Base-by-base conservation (phyloP, 2,888 invertebrate genomes). In the Orchestes rusci region DNA sequence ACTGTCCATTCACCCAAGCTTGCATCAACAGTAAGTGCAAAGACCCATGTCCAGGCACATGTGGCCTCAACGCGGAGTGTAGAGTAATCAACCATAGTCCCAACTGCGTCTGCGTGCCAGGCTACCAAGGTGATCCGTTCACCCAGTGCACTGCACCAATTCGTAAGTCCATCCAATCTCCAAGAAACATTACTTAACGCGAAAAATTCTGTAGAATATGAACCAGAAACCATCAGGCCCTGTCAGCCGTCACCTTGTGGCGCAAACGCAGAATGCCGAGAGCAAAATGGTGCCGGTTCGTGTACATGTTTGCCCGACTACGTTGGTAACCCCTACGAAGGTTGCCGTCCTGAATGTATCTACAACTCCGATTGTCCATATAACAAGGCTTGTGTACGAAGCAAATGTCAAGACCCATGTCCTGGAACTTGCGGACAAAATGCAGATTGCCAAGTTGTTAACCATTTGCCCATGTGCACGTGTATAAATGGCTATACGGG, bases 191-290 rank as follows among this genome's bases (percentile, higher is more conserved):
- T 10, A 32, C 15, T 13, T 7, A 23, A 23, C 10, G 23, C 23
- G 10, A 23, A 23, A 5, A 23, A 23, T 23, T 23, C 10, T 59
- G 76, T 77, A 42, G 78, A 77, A 32, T 79, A 79, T 2, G 78
- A 71, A 57, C 76, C 75, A 61, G 72, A 74, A 54, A 74, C 75
- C 10, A 17, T 57, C 34, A 51, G 54, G 35, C 84, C 83, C 1
- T 86, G 86, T 57, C 69, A 75, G 53, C 84, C 84, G 16, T 80
- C 79, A 48, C 86, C 87, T 12, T 91, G 91, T 64, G 89, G 88
- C 33, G 68, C 80, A 23, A 86, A 85, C 63, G 81, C 89, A 18
- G 71, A 74, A 53, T 90, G 89, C 60, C 74, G 72, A 58, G 77
- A 77, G 59, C 77, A 75, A 55, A 74, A 72, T 59, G 75, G 74